These are phyloP conservation scores for Colius striatus DNA, from an alignment of 2,113 vertebrate genomes.

Conservation along the genomic window DNA sequence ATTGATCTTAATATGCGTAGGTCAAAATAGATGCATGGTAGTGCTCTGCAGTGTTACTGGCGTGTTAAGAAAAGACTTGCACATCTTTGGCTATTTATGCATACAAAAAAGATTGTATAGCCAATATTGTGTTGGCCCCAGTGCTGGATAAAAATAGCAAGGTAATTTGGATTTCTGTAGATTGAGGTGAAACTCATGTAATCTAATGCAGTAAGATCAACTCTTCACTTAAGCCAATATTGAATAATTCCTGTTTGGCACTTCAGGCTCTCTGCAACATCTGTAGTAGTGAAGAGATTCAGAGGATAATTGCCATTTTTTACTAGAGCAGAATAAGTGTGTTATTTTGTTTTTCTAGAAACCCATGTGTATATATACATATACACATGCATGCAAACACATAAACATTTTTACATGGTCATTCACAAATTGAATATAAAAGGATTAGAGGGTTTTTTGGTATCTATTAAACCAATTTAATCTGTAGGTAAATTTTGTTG, in stretches of 20 bases:
- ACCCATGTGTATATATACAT: accelerated
- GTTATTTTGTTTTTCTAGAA: background rate
- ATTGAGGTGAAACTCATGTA: background rate
- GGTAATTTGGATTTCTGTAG: background rate
- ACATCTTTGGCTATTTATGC: background rate
- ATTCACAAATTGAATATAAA: background rate
- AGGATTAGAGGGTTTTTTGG: background rate
- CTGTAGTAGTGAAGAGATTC: background rate
- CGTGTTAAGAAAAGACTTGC: background rate
- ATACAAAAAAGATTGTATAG: background rate
- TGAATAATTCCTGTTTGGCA: background rate
- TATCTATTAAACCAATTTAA: background rate
- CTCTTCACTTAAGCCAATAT: background rate
- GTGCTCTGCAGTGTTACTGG: background rate
- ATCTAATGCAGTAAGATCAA: background rate
- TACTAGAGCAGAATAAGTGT: background rate
- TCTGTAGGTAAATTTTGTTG: background rate
- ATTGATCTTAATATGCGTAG: background rate
- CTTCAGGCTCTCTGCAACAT: background rate
- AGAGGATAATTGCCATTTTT: background rate
- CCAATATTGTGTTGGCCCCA: background rate
- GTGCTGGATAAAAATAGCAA: background rate
- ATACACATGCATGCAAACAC: background rate
- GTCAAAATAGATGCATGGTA: background rate
- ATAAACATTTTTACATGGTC: background rate